Conservation (phyloP, 2,888 invertebrate species). For the Venusia cambrica region DNA sequence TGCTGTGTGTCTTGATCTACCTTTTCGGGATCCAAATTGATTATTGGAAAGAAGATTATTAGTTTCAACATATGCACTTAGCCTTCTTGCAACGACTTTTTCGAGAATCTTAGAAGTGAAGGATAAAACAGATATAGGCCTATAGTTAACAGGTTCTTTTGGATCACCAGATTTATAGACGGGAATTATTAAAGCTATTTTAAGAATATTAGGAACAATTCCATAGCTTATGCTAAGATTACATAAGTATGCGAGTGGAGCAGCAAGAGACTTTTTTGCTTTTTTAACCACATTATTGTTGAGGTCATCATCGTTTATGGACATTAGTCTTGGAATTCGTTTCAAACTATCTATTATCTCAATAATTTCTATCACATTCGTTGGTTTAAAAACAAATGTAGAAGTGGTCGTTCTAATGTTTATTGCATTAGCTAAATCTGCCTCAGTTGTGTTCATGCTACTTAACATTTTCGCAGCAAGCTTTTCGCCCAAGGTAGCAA, state of each 20-base stretch:
- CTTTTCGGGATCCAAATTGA: constrained; percentile 7
- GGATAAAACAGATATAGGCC: constrained; percentile 4
- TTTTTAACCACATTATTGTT: constrained; percentile 1
- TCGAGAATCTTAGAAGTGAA: constrained; percentile 4
- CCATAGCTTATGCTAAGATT: constrained; percentile 8
- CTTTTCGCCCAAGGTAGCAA: constrained; percentile 9
- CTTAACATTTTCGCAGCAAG: constrained; percentile 4
- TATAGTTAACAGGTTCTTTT: constrained; percentile 5
- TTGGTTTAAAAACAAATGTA: constrained; percentile 5
- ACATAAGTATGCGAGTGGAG: constrained; percentile 8
- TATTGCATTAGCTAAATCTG: constrained; percentile 6
- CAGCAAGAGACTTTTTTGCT: constrained; percentile 5
- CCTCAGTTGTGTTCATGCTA: constrained; percentile 3
- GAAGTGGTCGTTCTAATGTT: not conserved
- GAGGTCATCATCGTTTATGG: not conserved
- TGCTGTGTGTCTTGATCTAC: constrained; percentile 10
- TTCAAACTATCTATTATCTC: constrained; percentile 4
- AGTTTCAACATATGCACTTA: constrained; percentile 5
- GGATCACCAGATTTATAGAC: constrained; percentile 4
- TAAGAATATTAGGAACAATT: constrained; percentile 8
- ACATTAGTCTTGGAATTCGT: not conserved
- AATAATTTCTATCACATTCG: constrained; percentile 8
- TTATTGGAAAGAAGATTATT: constrained; percentile 8
- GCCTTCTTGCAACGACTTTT: constrained; percentile 5
- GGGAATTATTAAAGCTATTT: constrained; percentile 1